Evolutionary conservation across 2,797 vertebrate genomes (phyloP).

Genomic region (Rousettus madagascariensis): DNA sequence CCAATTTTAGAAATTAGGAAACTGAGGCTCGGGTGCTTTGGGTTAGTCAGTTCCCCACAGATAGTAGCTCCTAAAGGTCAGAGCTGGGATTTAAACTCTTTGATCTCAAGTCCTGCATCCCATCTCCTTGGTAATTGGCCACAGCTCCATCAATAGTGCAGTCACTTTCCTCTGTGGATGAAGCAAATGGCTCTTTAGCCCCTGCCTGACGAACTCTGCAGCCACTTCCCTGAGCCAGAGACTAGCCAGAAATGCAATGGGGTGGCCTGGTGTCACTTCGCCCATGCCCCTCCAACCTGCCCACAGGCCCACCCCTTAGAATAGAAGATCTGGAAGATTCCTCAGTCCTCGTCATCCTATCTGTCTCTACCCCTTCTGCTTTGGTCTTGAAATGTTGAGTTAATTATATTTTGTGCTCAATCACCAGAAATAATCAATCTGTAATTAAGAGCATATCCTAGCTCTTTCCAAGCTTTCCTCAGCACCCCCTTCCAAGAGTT

Average conservation of each 20-base stretch:
- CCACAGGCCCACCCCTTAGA: neutral
- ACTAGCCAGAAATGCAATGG: neutral
- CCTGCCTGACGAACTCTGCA: neutral
- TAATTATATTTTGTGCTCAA: slow-evolving; percentile 79
- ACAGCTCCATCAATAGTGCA: accelerated
- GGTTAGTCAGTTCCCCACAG: neutral
- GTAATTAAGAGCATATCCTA: slow-evolving; percentile 81
- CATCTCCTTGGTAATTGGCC: neutral
- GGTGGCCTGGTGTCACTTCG: neutral
- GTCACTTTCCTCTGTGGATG: neutral
- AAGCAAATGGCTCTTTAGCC: neutral
- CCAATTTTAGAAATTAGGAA: neutral
- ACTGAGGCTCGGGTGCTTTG: neutral
- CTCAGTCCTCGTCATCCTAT: neutral
- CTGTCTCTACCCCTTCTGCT: slow-evolving; percentile 49
- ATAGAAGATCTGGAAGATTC: slow-evolving; percentile 46
- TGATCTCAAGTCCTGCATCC: neutral
- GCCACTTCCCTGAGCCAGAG: neutral
- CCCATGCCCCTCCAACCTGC: accelerated
- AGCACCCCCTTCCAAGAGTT: neutral
- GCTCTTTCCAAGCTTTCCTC: slow-evolving; percentile 65
- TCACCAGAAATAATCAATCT: slow-evolving; percentile 82
- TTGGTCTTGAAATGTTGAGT: slow-evolving; percentile 64
- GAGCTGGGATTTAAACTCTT: neutral
- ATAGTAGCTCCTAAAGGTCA: neutral